Evolutionary conservation across 1,140 invertebrate genomes (phyloP), one percentile per base, ranked within the genome.

Genomic region (Macrobrachium nipponense): DNA sequence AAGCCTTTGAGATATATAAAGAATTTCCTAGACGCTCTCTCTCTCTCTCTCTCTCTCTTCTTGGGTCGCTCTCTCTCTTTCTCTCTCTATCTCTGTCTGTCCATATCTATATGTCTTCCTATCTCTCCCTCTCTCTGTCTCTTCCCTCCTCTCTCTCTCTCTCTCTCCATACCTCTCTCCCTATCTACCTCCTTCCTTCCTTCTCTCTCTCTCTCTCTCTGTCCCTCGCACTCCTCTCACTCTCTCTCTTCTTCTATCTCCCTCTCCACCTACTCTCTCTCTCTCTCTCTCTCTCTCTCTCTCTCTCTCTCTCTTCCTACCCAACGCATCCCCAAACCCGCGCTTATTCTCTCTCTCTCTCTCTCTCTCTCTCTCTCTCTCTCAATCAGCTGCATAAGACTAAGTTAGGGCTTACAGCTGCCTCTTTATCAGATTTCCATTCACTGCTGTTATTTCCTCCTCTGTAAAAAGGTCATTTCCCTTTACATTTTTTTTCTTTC

Each of bases 261-360:
- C 61, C 27, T 14, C 58, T 44, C n/a, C 36, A 23, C 15, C 10
- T 51, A 14, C 36, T 62, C 23, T 59, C 15, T 79, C 75, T 36
- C 58, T 44, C 77, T 80, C 61, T 66, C 61, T 66, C 77, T 80
- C 77, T 60, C 58, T 60, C 51, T 78, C 75, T 79, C 60, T 64
- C 77, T 80, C 60, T 80, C 61, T 64, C 77, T 80, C 78, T 80
- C 61, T 66, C 62, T 64, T 36, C 68, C 61, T 66, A 61, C 68
- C 78, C n/a, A n/a, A n/a, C n/a, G n/a, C n/a, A n/a, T 66, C 61
- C 51, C 78, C 44, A n/a, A n/a, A n/a, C n/a, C n/a, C n/a, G n/a
- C n/a, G n/a, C n/a, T n/a, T n/a, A n/a, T 36, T 66, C 36, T 66
- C 61, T 80, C 78, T 20, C 27, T 23, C 18, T n/a, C 61, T 60